Conservation (phyloP, 92 coral and sea anemone genomes). For the Nematostella vectensis region DNA sequence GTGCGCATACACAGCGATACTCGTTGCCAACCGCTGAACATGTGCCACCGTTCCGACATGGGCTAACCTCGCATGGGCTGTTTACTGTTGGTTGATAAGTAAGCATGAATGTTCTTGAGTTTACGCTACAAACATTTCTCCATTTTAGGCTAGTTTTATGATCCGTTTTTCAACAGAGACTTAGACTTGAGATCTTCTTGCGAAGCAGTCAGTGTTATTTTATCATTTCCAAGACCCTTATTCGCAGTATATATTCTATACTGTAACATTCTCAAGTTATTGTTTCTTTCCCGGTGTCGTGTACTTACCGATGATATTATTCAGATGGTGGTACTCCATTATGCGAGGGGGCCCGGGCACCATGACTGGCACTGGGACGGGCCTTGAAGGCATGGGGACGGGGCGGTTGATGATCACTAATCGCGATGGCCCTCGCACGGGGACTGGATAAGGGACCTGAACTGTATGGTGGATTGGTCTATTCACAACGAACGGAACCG, state of each 20-base stretch:
- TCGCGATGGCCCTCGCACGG: constrained; percentile 33
- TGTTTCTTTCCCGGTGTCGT: no score
- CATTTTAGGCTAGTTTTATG: no score
- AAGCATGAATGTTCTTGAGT: no score
- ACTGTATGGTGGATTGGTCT: constrained; percentile 25
- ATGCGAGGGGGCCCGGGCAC: constrained; percentile 23
- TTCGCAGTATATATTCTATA: no score
- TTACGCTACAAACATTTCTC: no score
- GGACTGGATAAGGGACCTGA: constrained; percentile 27
- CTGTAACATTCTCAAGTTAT: no score
- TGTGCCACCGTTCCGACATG: constrained; percentile 75
- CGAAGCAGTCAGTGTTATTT: no score
- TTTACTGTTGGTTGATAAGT: constrained; percentile 28
- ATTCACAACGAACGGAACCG: constrained; percentile 31
- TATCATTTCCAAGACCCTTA: no score
- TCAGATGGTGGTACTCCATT: constrained; percentile 30
- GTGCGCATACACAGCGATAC: constrained; percentile 58
- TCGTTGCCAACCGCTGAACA: constrained; percentile 51
- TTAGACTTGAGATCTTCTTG: no score
- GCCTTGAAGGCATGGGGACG: constrained; percentile 43
- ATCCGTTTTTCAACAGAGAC: no score
- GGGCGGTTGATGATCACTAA: constrained; percentile 53
- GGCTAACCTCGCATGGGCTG: constrained; percentile 69
- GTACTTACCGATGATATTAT: no score
- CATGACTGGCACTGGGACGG: constrained; percentile 45